phyloP scores from a whole-genome alignment of 2,113 vertebrate genomes.

The Microcebus jonahi region DNA sequence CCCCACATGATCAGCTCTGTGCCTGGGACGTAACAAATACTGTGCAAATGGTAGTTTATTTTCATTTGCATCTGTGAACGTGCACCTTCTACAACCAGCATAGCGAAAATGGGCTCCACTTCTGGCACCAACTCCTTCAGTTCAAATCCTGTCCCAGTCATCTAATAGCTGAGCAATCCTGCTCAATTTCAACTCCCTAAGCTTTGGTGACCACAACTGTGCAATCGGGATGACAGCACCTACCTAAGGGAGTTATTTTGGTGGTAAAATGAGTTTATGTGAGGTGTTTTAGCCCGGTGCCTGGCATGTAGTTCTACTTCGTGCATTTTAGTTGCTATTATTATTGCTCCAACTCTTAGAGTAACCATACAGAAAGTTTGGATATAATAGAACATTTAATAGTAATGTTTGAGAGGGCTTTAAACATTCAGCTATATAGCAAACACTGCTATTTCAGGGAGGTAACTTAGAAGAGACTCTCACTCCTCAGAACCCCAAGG shows the following conservation, averaged over 20 bases:
- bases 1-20: not conserved
- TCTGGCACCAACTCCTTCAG: not conserved
- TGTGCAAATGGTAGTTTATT: not conserved
- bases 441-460: not conserved
- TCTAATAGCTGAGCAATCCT: not conserved
- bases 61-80: not conserved
- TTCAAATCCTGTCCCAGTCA: not conserved
- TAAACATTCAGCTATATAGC: not conserved
- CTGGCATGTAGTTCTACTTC: not conserved
- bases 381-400: not conserved
- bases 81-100: not conserved
- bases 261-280: not conserved
- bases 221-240: not conserved
- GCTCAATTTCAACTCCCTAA: not conserved
- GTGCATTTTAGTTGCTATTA: not conserved
- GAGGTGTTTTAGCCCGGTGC: not conserved
- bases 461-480: not conserved
- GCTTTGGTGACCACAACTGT: not conserved
- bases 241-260: not conserved
- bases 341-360: not conserved
- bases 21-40: not conserved
- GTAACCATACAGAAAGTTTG: not conserved
- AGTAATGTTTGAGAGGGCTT: not conserved
- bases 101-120: not conserved
- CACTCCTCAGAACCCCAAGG: not conserved